Evolutionary conservation across 2,888 invertebrate genomes (phyloP).

Genomic region (Idaea dimidiata): DNA sequence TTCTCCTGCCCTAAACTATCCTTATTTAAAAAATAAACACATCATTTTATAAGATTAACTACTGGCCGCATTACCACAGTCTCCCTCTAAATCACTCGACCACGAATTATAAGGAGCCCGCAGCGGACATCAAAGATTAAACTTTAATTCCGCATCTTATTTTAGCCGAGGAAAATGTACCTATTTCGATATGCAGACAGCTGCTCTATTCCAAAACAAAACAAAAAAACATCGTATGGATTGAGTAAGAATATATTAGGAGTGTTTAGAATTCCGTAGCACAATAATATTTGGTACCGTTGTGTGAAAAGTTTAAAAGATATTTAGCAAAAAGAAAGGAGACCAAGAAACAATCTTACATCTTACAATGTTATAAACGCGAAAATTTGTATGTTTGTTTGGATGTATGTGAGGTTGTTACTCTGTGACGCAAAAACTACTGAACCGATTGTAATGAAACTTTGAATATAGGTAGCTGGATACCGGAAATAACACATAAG

Average conservation of each 20-base stretch:
- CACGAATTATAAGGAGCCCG: constrained; percentile 13
- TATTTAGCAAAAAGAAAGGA: too few relatives aligned
- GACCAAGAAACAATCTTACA: too few relatives aligned
- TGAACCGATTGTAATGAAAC: too few relatives aligned
- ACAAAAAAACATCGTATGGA: constrained; percentile 22
- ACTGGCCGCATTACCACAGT: neutral
- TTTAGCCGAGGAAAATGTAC: constrained; percentile 34
- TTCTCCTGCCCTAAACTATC: neutral
- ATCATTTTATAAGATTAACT: neutral
- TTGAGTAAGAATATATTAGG: neutral
- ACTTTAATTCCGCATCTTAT: constrained; percentile 38
- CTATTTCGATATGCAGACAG: constrained; percentile 35
- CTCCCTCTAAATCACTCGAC: neutral
- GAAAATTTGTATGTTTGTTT: too few relatives aligned
- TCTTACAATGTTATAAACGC: too few relatives aligned
- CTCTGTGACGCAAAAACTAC: too few relatives aligned
- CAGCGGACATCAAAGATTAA: constrained; percentile 21
- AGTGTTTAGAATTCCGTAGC: constrained; percentile 11
- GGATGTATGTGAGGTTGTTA: too few relatives aligned
- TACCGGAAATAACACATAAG: too few relatives aligned
- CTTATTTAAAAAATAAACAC: neutral
- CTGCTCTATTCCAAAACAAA: constrained; percentile 38
- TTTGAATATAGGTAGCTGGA: too few relatives aligned
- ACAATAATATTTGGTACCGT: neutral
- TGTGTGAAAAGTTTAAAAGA: neutral